phyloP scores from a whole-genome alignment of 2,888 invertebrate genomes.

The Phaonia tiefii region DNA sequence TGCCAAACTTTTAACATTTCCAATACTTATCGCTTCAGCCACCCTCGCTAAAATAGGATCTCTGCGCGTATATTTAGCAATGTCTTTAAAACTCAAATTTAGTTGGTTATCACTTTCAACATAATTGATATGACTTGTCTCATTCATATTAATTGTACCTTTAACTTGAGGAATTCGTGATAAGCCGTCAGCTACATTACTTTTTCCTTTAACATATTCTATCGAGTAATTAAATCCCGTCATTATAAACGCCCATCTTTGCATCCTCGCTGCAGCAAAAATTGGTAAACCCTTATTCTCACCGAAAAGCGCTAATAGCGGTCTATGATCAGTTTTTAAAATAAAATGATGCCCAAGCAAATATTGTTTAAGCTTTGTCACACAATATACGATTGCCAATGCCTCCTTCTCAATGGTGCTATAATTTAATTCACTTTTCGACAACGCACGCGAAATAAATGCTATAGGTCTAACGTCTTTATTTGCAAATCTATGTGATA shows the following conservation, averaged over 20 bases:
- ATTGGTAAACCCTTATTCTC: conserved; percentile 61
- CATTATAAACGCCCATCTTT: conserved; percentile 44
- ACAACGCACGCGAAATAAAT: conserved; percentile 28
- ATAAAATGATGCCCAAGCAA: conserved; percentile 7
- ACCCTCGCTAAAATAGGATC: conserved; percentile 40
- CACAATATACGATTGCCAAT: background rate
- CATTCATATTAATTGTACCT: background rate
- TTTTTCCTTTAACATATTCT: conserved; percentile 52
- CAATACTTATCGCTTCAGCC: conserved; percentile 47
- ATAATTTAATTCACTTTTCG: conserved; percentile 36
- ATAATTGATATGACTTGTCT: conserved; percentile 29
- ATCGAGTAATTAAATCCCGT: conserved; percentile 65
- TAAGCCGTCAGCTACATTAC: conserved; percentile 54
- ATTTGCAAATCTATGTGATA: conserved; percentile 32
- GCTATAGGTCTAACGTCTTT: conserved; percentile 60
- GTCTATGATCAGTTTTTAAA: conserved; percentile 19
- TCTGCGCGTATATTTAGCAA: conserved; percentile 47
- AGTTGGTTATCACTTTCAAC: conserved; percentile 27
- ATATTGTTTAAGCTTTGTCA: conserved; percentile 8
- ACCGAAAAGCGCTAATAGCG: conserved; percentile 38
- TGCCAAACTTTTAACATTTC: conserved; percentile 40
- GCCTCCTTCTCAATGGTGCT: conserved; percentile 33
- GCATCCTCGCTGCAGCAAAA: conserved; percentile 47
- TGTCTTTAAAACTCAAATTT: conserved; percentile 42
- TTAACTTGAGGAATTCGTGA: conserved; percentile 43